Conservation (phyloP, 2,888 invertebrate genomes). For the Proisotoma minuta region DNA sequence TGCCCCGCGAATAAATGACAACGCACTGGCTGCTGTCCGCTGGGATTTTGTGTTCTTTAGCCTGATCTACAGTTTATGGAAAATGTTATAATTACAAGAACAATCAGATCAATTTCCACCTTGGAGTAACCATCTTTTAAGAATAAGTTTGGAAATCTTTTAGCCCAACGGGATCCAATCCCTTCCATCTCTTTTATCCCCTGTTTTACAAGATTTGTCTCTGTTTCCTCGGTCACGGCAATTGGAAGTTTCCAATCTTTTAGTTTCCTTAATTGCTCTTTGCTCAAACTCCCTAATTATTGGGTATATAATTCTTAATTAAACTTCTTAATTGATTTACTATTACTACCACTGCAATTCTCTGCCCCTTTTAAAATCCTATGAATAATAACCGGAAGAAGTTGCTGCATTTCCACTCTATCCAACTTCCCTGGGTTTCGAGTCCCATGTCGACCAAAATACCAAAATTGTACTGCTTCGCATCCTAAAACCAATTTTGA, state of each 20-base stretch:
- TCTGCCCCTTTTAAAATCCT: too few relatives aligned
- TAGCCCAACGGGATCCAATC: constrained; percentile 24
- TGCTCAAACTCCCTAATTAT: constrained; percentile 16
- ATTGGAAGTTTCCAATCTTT: constrained; percentile 19
- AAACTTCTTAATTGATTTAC: too few relatives aligned
- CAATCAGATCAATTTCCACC: too few relatives aligned
- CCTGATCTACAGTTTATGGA: not conserved
- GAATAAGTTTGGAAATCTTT: constrained; percentile 30
- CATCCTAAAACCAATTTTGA: too few relatives aligned
- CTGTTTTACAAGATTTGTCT: constrained; percentile 26
- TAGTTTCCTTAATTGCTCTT: constrained; percentile 6
- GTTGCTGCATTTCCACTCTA: constrained; percentile 25
- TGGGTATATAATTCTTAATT: too few relatives aligned
- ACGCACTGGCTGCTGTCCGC: constrained; percentile 69
- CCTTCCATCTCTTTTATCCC: constrained; percentile 24
- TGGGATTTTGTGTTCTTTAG: constrained; percentile 68
- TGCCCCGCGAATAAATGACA: constrained; percentile 67
- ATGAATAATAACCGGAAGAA: constrained; percentile 15
- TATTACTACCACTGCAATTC: too few relatives aligned
- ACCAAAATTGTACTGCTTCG: constrained; percentile 30
- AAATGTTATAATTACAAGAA: too few relatives aligned
- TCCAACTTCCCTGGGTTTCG: constrained; percentile 34
- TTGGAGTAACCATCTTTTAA: too few relatives aligned
- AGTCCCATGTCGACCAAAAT: constrained; percentile 42
- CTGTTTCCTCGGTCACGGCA: constrained; percentile 16